Evolutionary conservation across 2,797 vertebrate genomes (phyloP).

Genomic region (Petrocephalus schoutedeni): DNA sequence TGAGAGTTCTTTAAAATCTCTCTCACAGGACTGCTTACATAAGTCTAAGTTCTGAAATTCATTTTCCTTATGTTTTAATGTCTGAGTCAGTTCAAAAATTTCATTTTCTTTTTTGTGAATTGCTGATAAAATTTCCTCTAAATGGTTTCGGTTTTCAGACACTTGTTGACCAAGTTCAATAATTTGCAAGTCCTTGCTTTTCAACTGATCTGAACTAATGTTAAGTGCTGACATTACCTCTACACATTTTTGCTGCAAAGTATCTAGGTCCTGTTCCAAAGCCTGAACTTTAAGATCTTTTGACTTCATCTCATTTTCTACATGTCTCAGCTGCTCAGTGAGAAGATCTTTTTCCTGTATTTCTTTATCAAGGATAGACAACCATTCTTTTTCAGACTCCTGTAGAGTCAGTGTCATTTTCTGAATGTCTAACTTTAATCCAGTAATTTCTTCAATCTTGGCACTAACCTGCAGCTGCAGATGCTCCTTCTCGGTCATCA

Average conservation of each 20-base stretch:
- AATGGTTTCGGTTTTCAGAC: conserved; percentile 55
- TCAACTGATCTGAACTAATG: conserved; percentile 58
- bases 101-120: conserved; percentile 64
- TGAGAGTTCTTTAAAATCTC: conserved; percentile 31
- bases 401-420: conserved; percentile 68
- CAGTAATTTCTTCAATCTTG: conserved; percentile 65
- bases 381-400: conserved; percentile 74
- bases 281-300: conserved; percentile 70
- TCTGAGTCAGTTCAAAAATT: conserved; percentile 49
- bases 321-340: conserved; percentile 56
- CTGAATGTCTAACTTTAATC: conserved; percentile 61
- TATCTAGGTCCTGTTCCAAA: conserved; percentile 70
- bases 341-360: conserved; percentile 62
- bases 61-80: conserved; percentile 57
- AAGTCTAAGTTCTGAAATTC: conserved; percentile 49
- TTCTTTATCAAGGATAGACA: conserved; percentile 67
- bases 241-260: conserved; percentile 63
- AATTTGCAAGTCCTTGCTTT: conserved; percentile 54
- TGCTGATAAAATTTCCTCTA: conserved; percentile 63
- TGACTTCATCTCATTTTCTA: conserved; percentile 64
- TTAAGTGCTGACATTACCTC: conserved; percentile 58
- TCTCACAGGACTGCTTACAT: conserved; percentile 38
- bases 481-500: conserved; percentile 66
- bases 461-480: conserved; percentile 84
- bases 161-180: conserved; percentile 39